Conservation (phyloP, 2,797 vertebrate genomes). For the Falco naumanni region DNA sequence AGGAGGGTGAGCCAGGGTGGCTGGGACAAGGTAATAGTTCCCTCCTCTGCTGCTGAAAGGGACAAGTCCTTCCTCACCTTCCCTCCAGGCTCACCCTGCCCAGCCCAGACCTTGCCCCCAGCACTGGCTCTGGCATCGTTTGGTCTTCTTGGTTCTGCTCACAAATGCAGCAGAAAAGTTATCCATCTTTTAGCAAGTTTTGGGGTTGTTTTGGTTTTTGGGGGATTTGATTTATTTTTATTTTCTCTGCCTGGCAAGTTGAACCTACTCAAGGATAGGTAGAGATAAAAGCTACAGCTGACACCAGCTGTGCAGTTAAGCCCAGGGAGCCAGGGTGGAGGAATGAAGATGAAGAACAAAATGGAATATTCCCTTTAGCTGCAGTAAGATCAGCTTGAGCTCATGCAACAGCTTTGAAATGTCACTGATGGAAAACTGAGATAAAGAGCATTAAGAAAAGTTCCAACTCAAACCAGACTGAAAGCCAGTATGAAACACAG, state of each 20-base stretch:
- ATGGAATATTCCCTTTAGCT: background rate
- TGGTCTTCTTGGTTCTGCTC: background rate
- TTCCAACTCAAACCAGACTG: background rate
- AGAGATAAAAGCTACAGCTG: conserved; percentile 27
- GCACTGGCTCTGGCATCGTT: background rate
- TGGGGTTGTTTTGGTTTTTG: background rate
- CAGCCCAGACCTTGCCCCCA: background rate
- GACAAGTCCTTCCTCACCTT: background rate
- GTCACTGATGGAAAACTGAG: background rate
- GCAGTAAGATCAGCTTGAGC: background rate
- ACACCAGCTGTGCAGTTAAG: conserved; percentile 19
- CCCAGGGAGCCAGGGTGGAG: background rate
- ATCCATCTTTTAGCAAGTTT: background rate
- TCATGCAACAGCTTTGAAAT: background rate
- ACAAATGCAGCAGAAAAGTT: no score
- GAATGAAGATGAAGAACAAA: background rate
- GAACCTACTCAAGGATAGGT: background rate
- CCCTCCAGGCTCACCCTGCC: background rate
- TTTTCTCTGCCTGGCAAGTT: background rate
- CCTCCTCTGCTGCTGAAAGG: background rate
- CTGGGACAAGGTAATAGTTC: background rate
- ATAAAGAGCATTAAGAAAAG: conserved; percentile 15
- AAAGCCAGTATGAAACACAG: background rate
- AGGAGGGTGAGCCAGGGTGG: background rate
- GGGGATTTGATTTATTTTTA: background rate